Base-by-base conservation (phyloP, 2,113 vertebrate genomes). In the Charina bottae region DNA sequence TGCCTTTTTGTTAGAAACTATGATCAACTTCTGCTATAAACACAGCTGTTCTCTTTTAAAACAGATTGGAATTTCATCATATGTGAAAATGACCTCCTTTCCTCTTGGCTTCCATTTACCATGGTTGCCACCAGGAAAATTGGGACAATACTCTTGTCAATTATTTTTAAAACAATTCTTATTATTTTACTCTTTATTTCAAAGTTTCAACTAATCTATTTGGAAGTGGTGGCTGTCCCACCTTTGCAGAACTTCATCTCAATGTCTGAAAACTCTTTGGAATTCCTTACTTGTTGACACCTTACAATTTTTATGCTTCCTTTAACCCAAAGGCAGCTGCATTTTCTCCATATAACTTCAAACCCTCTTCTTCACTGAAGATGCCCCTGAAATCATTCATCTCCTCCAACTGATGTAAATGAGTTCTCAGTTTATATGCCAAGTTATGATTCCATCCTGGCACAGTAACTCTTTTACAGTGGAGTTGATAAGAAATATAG, bases 401-500 rank as follows among this genome's bases (percentile, higher is more conserved):
- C 21, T 55, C 53, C 84, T 78, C 59, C 0, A 0, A 19, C 8
- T 37, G 90, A 90, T 87, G 1, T 84, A 93, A 59, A 37, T 54
- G 58, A 89, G 33, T 54, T 7, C 42, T 92, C 88, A 94, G n/a
- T 6, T 85, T 56, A 55, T 26, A 55, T 72, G n/a, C 33, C n/a
- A 3, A 13, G 10, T 2, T 46, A 19, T 87, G 54, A 92, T 88
- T 94, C 83, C 83, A 37, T 94, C 87, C 83, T 53, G 91, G 55
- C n/a, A 58, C 21, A 49, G 23, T 49, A 59, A 1, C 6, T 86
- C 37, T 17, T 86, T 90, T 90, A 0, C 42, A 60, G 8, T 1
- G 28, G 59, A 92, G 84, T 72, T 78, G 72, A 87, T 84, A 86
- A 89, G 85, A 85, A 91, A 3, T 88, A 92, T 56, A 21, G 21